Conservation (phyloP, 2,797 vertebrate genomes). For the Rhabdomys pumilio region DNA sequence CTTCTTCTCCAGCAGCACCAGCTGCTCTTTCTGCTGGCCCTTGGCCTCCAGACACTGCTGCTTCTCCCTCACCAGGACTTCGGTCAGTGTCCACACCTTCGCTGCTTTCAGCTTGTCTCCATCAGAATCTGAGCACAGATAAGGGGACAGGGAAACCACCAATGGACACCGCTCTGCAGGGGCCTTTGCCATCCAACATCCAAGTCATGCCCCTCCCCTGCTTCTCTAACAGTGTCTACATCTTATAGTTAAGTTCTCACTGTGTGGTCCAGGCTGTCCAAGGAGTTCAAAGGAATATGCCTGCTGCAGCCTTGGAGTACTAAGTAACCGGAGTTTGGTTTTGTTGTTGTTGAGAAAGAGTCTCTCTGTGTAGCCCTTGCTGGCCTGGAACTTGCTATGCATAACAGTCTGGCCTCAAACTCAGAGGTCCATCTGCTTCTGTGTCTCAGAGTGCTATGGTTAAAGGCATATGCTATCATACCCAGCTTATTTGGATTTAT, state of each 20-base stretch:
- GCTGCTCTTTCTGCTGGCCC: constrained; percentile 88
- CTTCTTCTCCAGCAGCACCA: constrained; percentile 90
- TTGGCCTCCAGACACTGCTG: constrained; percentile 88
- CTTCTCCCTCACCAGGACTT: constrained; percentile 88
- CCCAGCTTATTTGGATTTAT: neutral
- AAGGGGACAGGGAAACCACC: neutral
- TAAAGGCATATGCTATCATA: neutral
- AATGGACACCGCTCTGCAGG: neutral
- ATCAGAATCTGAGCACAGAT: constrained; percentile 89
- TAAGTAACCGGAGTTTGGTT: neutral
- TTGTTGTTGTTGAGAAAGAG: neutral
- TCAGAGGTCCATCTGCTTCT: neutral
- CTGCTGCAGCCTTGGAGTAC: neutral
- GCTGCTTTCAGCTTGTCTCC: constrained; percentile 90
- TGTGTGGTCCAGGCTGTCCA: constrained; percentile 19
- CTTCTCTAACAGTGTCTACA: neutral
- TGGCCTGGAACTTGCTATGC: neutral
- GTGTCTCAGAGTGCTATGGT: neutral
- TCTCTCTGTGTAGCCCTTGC: neutral
- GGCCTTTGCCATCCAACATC: neutral
- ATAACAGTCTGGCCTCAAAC: neutral
- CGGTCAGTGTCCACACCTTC: constrained; percentile 91
- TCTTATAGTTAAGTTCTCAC: constrained; percentile 44
- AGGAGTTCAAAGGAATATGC: neutral
- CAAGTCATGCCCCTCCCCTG: neutral